phyloP scores from a whole-genome alignment of 64 coral and sea anemone species.

The Pachyseris speciosa region DNA sequence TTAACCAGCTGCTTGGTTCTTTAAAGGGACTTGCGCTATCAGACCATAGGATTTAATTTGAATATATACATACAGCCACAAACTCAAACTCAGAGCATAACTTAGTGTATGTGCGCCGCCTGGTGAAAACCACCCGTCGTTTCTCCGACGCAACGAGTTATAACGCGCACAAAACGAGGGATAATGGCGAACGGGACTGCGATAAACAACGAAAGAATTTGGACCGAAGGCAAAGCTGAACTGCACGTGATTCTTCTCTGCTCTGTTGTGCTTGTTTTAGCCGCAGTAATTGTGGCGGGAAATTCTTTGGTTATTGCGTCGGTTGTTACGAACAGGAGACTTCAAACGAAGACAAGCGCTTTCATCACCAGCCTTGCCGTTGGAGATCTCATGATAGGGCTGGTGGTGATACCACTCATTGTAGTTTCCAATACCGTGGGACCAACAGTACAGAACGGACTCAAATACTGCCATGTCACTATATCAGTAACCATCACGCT shows the following conservation, averaged over 20 bases:
- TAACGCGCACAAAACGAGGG: not conserved
- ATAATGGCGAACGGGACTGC: constrained; percentile 18
- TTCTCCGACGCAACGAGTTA: not conserved
- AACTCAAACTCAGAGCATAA: not conserved
- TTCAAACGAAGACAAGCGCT: constrained; percentile 90
- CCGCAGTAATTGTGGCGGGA: constrained; percentile 71
- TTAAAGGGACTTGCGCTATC: not conserved
- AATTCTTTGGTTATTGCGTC: constrained; percentile 88
- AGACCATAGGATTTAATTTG: not conserved
- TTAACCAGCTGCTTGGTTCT: constrained; percentile 9
- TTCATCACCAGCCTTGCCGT: constrained; percentile 91
- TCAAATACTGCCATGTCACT: constrained; percentile 79
- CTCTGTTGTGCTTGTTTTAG: constrained; percentile 41
- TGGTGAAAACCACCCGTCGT: not conserved
- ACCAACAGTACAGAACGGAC: constrained; percentile 54
- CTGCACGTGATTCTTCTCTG: constrained; percentile 68
- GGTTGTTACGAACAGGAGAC: constrained; percentile 74
- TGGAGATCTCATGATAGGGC: constrained; percentile 82
- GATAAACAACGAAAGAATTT: not conserved
- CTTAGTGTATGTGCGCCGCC: not conserved
- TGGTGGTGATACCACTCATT: constrained; percentile 84
- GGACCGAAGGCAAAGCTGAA: not conserved
- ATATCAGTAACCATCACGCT: constrained; percentile 84
- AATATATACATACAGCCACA: not conserved
- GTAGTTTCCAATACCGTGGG: constrained; percentile 84